Evolutionary conservation across 2,797 vertebrate genomes (phyloP).

Genomic region (Margarornis squamiger): DNA sequence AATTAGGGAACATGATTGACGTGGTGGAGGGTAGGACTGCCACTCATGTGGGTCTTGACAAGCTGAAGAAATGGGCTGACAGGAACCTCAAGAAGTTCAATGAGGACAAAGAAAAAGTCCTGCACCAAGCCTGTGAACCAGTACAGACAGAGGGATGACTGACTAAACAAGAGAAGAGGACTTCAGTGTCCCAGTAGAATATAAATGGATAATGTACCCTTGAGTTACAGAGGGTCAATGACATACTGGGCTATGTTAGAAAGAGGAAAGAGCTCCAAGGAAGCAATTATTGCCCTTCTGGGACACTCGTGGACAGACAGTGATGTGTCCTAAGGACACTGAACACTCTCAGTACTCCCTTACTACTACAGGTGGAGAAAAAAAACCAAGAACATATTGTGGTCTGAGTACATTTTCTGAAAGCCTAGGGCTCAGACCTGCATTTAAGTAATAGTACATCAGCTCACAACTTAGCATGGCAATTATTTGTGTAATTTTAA

Average conservation of each 20-base stretch:
- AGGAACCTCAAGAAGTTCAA: neutral
- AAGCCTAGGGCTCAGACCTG: neutral
- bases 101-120: neutral
- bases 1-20: neutral
- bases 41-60: neutral
- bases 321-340: neutral
- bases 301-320: neutral
- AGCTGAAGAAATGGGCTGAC: neutral
- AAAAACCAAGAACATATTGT: neutral
- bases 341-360: neutral
- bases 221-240: accelerated
- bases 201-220: neutral
- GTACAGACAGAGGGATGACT: neutral
- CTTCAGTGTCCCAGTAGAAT: accelerated
- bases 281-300: accelerated
- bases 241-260: neutral
- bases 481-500: neutral
- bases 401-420: neutral
- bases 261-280: neutral
- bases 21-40: neutral
- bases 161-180: neutral
- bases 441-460: neutral
- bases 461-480: neutral
- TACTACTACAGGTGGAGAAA: neutral
- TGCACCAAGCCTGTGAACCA: neutral